A percentile compares a stretch with the other conserved stretches of the same genome.
Evolutionary conservation across 2,797 vertebrate species (phyloP).

Genomic region (Amniataba percoides): DNA sequence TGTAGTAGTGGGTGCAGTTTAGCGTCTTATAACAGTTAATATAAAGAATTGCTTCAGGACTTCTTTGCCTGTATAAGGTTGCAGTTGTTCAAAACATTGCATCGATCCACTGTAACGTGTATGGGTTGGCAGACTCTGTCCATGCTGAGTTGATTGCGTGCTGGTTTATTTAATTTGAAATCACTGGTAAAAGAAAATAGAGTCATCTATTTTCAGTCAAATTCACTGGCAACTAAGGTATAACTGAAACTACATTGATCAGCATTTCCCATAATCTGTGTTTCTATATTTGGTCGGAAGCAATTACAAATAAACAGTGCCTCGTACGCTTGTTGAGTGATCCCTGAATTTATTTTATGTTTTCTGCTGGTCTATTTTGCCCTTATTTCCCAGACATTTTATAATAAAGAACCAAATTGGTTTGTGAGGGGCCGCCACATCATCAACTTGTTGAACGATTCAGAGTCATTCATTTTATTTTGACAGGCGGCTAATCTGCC

Average conservation of each 20-base stretch:
- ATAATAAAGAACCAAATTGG: background rate
- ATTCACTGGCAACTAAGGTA: conserved; percentile 13
- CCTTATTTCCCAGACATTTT: conserved; percentile 17
- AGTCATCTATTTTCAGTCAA: no score
- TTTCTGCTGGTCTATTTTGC: background rate
- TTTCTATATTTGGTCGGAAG: background rate
- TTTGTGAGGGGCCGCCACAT: background rate
- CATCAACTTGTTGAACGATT: background rate
- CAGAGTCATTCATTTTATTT: background rate
- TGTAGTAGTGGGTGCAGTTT: no score
- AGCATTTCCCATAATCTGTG: background rate
- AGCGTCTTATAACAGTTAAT: no score
- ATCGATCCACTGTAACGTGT: conserved; percentile 29
- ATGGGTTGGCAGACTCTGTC: conserved; percentile 15
- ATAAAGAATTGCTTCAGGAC: no score
- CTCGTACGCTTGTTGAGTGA: background rate
- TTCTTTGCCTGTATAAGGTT: background rate
- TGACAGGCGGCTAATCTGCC: background rate
- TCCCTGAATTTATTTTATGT: background rate
- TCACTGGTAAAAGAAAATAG: conserved; percentile 40
- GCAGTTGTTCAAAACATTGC: background rate
- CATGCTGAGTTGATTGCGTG: conserved; percentile 25
- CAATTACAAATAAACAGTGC: background rate
- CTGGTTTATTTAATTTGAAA: conserved; percentile 34
- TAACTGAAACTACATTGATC: conserved; percentile 38